A percentile compares a stretch with the other conserved stretches of the same genome.
These are phyloP conservation scores for Bucco capensis DNA, from an alignment of 2,113 vertebrate genomes.

Conservation along the genomic window DNA sequence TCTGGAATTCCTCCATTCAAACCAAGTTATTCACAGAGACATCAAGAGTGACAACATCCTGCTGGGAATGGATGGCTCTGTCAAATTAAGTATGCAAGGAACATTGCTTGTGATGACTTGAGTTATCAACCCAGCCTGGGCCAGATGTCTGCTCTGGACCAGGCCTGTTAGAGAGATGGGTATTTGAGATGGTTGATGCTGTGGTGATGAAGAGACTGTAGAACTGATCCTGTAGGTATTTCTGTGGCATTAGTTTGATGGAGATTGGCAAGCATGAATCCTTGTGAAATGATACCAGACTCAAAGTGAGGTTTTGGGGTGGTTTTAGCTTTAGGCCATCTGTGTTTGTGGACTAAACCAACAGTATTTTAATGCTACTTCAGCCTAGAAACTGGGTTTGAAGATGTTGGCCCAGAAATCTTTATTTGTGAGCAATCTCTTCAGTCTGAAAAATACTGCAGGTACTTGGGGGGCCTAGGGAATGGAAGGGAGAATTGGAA, in stretches of 20 bases:
- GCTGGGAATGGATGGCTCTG: slow-evolving; percentile 96
- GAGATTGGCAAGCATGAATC: background rate
- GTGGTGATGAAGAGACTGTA: background rate
- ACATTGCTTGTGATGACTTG: background rate
- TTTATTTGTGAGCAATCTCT: background rate
- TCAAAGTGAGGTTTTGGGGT: background rate
- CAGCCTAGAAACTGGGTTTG: background rate
- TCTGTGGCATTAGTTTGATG: background rate
- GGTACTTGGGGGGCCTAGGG: background rate
- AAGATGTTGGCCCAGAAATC: background rate
- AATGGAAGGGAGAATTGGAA: background rate
- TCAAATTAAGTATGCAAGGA: slow-evolving; percentile 89
- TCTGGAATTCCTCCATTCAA: slow-evolving; percentile 94
- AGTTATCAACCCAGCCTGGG: background rate
- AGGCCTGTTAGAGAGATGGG: background rate
- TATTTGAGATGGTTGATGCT: background rate
- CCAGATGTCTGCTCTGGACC: background rate
- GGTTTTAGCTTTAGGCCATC: background rate
- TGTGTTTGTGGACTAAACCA: background rate
- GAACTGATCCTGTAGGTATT: background rate
- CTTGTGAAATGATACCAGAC: background rate
- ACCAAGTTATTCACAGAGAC: slow-evolving; percentile 97
- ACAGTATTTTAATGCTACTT: background rate
- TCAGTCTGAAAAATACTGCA: background rate
- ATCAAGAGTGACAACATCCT: slow-evolving; percentile 99